phyloP scores from a whole-genome alignment of 2,797 vertebrate species.

The Nothura maculosa region DNA sequence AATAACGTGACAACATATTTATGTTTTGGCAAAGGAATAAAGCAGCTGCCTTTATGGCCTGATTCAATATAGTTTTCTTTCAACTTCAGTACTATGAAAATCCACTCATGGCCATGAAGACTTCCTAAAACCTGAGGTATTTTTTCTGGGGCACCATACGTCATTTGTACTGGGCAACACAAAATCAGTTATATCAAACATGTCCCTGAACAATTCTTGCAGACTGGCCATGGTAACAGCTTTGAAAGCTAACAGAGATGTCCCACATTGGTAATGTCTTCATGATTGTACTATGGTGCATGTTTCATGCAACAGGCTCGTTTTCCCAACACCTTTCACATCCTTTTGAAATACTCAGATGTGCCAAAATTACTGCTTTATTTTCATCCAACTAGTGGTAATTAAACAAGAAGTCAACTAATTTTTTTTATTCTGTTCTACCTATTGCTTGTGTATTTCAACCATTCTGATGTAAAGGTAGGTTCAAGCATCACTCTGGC shows the following conservation, averaged over 20 bases:
- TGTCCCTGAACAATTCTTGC: background rate
- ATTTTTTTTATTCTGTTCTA: background rate
- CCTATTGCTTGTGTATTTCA: background rate
- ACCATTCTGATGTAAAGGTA: background rate
- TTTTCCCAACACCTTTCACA: background rate
- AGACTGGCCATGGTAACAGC: background rate
- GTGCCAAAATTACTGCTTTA: background rate
- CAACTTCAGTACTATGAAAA: conserved; percentile 1
- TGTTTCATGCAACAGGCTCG: background rate
- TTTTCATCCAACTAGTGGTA: background rate
- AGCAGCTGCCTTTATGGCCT: background rate
- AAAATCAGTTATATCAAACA: background rate
- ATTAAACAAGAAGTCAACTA: background rate
- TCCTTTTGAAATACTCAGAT: background rate
- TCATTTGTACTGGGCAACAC: background rate
- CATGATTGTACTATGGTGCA: background rate
- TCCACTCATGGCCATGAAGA: background rate
- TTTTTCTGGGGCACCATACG: background rate
- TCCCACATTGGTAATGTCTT: background rate
- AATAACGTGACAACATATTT: background rate
- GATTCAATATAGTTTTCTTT: background rate
- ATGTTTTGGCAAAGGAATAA: background rate
- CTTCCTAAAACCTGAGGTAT: background rate
- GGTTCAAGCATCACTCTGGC: background rate
- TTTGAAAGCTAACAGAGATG: background rate